phyloP scores from a whole-genome alignment of 2,113 vertebrate species.

The Oreotrochilus melanogaster region DNA sequence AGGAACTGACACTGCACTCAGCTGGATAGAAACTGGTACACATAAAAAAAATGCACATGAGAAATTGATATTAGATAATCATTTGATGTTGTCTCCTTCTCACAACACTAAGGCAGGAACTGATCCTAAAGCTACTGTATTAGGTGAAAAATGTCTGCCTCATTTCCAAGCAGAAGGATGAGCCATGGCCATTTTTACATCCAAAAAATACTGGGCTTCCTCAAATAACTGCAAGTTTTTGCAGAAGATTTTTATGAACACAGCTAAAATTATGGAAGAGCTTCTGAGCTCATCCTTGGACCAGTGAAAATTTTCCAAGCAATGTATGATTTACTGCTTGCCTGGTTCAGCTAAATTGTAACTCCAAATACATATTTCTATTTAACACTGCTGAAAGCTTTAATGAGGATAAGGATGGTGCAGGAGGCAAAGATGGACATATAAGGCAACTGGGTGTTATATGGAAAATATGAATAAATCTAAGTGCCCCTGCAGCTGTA shows the following conservation, averaged over 20 bases:
- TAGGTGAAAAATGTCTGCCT: not conserved
- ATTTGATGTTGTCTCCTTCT: not conserved
- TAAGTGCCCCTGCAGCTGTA: constrained; percentile 19
- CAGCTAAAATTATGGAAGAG: not conserved
- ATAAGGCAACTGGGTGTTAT: constrained; percentile 53
- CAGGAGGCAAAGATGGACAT: constrained; percentile 56
- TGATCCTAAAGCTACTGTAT: not conserved
- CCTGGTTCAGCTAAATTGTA: not conserved
- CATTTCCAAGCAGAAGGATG: not conserved
- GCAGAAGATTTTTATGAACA: not conserved
- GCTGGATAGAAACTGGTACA: not conserved
- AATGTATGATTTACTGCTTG: not conserved
- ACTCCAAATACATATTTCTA: not conserved
- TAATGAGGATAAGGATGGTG: not conserved
- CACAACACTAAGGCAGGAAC: not conserved
- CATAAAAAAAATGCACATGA: not conserved
- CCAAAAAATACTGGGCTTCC: not conserved
- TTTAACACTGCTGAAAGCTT: constrained; percentile 7
- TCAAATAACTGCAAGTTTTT: not conserved
- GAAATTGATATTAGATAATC: not conserved
- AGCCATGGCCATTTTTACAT: not conserved
- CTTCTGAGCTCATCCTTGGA: not conserved
- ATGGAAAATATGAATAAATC: constrained; percentile 66
- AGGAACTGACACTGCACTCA: not conserved
- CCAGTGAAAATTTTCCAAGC: not conserved